These are phyloP conservation scores for Gila robusta DNA, from an alignment of 2,797 vertebrate genomes.

Conservation along the genomic window DNA sequence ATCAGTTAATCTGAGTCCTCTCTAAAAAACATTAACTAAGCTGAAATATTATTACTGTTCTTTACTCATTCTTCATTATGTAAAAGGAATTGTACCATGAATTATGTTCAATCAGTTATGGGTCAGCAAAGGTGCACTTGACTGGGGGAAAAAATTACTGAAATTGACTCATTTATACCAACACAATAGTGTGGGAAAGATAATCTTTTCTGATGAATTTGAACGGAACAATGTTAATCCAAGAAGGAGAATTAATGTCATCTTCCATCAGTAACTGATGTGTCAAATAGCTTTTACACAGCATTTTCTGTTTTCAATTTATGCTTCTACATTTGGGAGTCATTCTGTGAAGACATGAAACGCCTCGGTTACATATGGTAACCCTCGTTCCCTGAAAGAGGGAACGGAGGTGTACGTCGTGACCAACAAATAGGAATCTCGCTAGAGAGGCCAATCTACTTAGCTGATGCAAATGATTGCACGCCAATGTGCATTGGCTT, in stretches of 20 bases:
- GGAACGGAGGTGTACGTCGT: no score
- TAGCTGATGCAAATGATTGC: no score
- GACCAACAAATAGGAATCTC: no score
- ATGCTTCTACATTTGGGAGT: background rate
- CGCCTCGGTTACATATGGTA: no score
- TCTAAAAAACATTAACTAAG: background rate
- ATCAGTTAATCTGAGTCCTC: conserved; percentile 6
- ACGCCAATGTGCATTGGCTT: no score
- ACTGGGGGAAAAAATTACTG: background rate
- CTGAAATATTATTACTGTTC: background rate
- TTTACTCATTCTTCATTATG: conserved; percentile 7
- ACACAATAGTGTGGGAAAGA: conserved; percentile 29
- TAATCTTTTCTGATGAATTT: conserved; percentile 31
- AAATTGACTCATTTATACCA: conserved; percentile 29
- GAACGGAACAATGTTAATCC: conserved; percentile 3
- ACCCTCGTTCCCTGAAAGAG: no score
- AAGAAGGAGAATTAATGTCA: background rate
- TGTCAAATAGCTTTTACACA: background rate
- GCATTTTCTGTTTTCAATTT: background rate
- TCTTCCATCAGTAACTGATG: conserved; percentile 1
- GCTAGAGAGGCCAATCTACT: no score
- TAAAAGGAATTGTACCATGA: background rate
- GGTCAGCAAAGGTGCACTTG: background rate
- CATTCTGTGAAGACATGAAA: background rate
- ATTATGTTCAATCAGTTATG: background rate